Conservation (phyloP, 2,797 vertebrate genomes). For the Smutsia gigantea region DNA sequence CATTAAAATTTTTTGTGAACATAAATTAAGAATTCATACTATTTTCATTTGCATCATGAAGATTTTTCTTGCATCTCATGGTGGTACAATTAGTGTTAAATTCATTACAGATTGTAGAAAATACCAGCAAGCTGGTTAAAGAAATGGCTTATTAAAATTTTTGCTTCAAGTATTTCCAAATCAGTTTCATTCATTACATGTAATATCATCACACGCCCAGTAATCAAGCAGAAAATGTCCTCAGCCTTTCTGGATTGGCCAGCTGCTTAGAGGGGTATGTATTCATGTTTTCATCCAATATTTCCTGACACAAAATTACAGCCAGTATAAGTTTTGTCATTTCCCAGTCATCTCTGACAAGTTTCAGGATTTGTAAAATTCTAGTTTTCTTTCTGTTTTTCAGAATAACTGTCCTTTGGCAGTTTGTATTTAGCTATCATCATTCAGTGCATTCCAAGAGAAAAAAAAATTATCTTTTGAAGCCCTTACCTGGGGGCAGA, state of each 20-base stretch:
- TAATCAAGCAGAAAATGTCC: constrained; percentile 71
- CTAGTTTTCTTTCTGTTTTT: constrained; percentile 43
- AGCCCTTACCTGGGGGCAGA: neutral
- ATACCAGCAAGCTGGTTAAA: constrained; percentile 54
- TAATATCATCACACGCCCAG: constrained; percentile 18
- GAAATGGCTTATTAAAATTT: constrained; percentile 50
- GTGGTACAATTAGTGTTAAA: constrained; percentile 47
- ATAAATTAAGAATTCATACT: constrained; percentile 61
- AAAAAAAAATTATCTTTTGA: constrained; percentile 12
- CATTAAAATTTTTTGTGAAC: constrained; percentile 27
- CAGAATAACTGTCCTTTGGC: constrained; percentile 29
- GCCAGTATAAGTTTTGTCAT: constrained; percentile 25
- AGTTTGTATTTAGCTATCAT: neutral
- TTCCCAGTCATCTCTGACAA: neutral
- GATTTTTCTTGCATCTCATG: constrained; percentile 49
- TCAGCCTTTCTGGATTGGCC: constrained; percentile 9
- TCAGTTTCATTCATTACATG: constrained; percentile 42
- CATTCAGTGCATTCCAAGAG: neutral
- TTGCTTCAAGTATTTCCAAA: constrained; percentile 59
- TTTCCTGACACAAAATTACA: constrained; percentile 48
- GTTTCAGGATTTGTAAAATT: constrained; percentile 38
- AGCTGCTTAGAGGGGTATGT: constrained; percentile 19
- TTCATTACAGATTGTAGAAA: constrained; percentile 63
- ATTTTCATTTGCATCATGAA: constrained; percentile 58
- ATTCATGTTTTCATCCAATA: constrained; percentile 53